A percentile compares a stretch with the other conserved stretches of the same genome.
phyloP scores from a whole-genome alignment of 2,797 vertebrate genomes.

The Peromyscus melanophrys region DNA sequence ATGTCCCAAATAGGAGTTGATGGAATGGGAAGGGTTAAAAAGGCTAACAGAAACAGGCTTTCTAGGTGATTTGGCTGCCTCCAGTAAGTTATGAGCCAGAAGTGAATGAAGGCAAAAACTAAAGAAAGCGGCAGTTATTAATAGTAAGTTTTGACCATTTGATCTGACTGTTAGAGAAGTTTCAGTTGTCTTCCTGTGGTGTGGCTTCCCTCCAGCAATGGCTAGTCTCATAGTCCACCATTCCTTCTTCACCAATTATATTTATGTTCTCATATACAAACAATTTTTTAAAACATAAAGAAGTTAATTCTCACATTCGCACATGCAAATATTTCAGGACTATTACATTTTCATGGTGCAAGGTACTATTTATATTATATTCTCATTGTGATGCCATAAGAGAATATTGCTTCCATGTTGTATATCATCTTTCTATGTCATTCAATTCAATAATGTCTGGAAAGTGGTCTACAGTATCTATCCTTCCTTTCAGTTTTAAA shows the following conservation, averaged over 20 bases:
- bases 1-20: not conserved
- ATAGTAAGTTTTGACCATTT: not conserved
- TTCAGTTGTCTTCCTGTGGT: not conserved
- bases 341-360: not conserved
- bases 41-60: not conserved
- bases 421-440: not conserved
- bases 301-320: not conserved
- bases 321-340: not conserved
- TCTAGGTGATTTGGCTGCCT: not conserved
- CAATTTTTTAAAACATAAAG: not conserved
- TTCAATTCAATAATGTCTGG: not conserved
- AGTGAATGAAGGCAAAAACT: not conserved
- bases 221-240: rapidly evolving
- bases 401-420: not conserved
- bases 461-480: not conserved
- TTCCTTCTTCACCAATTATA: not conserved
- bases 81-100: not conserved
- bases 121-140: not conserved
- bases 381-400: not conserved
- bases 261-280: not conserved
- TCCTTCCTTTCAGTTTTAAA: not conserved
- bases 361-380: not conserved
- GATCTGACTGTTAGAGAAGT: not conserved
- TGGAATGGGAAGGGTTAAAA: not conserved
- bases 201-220: not conserved